Percentiles rank a stretch among this genome's conserved stretches.
phyloP scores from a whole-genome alignment of 2,797 vertebrate species.

The Psittacula derbiana region DNA sequence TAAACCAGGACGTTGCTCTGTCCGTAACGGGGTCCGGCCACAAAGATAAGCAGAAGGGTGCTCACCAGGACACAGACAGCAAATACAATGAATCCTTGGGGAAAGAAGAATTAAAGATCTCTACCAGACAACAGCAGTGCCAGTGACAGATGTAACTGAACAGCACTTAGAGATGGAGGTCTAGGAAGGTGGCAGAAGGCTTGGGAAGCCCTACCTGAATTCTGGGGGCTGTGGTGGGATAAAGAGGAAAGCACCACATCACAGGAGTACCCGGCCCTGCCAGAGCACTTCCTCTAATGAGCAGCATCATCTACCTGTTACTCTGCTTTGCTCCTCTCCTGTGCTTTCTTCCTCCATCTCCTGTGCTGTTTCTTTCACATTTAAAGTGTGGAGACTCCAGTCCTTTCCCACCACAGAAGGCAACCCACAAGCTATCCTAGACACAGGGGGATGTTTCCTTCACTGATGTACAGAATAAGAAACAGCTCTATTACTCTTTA shows the following conservation, averaged over 20 bases:
- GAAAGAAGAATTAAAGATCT: slow-evolving; percentile 5
- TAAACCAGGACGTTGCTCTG: slow-evolving; percentile 87
- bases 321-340: background rate
- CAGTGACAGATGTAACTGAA: background rate
- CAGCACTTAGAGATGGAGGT: background rate
- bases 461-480: background rate
- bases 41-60: slow-evolving; percentile 83
- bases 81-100: slow-evolving; percentile 84
- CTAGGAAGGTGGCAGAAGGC: background rate
- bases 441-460: background rate
- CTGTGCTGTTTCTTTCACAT: background rate
- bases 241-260: background rate
- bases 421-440: background rate
- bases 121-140: background rate
- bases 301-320: background rate
- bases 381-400: background rate
- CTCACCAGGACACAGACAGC: slow-evolving; percentile 81
- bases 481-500: background rate
- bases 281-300: background rate
- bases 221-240: background rate
- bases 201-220: background rate
- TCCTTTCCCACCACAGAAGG: background rate
- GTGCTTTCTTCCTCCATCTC: background rate
- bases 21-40: slow-evolving; percentile 82
- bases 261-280: background rate